These are phyloP conservation scores for Phalera bucephala DNA, from an alignment of 2,888 invertebrate genomes.

Conservation along the genomic window DNA sequence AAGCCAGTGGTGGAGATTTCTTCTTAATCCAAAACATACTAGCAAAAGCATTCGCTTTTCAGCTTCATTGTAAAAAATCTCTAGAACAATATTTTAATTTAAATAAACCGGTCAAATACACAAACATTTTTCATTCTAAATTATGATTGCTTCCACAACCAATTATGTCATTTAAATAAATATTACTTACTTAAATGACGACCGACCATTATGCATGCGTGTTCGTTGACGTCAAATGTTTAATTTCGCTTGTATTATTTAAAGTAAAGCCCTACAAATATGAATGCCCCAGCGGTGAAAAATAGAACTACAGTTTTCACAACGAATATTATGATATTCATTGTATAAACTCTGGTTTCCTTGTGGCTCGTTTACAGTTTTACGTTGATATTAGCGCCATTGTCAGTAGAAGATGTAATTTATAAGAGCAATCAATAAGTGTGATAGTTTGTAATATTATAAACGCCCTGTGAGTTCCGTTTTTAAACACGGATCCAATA, in stretches of 20 bases:
- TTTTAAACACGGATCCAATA: neutral
- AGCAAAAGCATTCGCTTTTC: no score
- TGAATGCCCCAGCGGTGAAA: neutral
- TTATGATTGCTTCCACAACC: neutral
- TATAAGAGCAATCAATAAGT: no score
- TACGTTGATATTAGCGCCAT: neutral
- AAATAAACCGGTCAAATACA: no score
- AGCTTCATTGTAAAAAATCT: no score
- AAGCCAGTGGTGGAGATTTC: no score
- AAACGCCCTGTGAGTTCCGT: neutral
- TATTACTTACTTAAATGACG: neutral
- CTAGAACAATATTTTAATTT: no score
- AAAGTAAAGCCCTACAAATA: neutral
- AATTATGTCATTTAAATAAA: neutral
- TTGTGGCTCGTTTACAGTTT: neutral
- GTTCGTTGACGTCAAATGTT: neutral
- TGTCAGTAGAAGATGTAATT: neutral
- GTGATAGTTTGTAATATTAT: neutral
- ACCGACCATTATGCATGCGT: neutral
- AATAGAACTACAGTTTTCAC: no score
- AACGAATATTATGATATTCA: no score
- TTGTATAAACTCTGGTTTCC: no score
- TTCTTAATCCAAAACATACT: no score
- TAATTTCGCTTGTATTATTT: neutral
- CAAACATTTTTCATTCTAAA: neutral